Evolutionary conservation across 2,797 vertebrate species (phyloP).

Genomic region (Hipposideros larvatus): DNA sequence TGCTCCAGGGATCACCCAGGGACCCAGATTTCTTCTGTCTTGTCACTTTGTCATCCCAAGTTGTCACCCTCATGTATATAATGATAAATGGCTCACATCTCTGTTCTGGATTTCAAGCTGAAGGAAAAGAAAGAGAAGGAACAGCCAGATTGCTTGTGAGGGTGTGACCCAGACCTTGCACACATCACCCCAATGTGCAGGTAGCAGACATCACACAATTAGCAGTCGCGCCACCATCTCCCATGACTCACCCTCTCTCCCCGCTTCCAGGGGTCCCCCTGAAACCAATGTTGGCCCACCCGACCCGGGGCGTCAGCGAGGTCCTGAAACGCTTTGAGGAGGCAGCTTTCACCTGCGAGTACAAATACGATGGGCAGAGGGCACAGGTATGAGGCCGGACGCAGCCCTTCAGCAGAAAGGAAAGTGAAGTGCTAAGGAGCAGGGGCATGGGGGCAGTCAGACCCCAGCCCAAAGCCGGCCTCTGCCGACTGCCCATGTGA

Average conservation of each 20-base stretch:
- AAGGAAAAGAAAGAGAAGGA: background rate
- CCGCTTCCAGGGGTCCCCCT: slow-evolving; percentile 90
- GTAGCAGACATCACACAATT: background rate
- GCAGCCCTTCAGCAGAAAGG: fast-evolving
- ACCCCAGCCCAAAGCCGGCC: fast-evolving
- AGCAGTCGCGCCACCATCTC: background rate
- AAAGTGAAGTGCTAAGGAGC: fast-evolving
- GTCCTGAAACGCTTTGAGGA: slow-evolving; percentile 95
- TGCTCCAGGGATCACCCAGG: background rate
- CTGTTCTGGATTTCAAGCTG: background rate
- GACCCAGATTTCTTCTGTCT: background rate
- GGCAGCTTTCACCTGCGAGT: slow-evolving; percentile 95
- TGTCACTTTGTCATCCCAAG: background rate
- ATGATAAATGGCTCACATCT: fast-evolving
- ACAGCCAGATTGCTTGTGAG: background rate
- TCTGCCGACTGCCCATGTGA: fast-evolving
- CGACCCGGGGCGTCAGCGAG: slow-evolving; percentile 93
- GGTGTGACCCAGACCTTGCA: background rate
- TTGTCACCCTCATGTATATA: background rate
- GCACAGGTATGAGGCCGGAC: slow-evolving; percentile 91
- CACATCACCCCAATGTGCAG: fast-evolving
- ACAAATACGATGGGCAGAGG: slow-evolving; percentile 96
- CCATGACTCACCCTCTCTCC: background rate
- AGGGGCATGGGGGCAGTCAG: fast-evolving
- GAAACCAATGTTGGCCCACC: slow-evolving; percentile 96